A percentile compares a stretch with the other conserved stretches of the same genome.
These are phyloP conservation scores for Toxotes jaculatrix DNA, from an alignment of 2,113 vertebrate genomes.

Conservation along the genomic window DNA sequence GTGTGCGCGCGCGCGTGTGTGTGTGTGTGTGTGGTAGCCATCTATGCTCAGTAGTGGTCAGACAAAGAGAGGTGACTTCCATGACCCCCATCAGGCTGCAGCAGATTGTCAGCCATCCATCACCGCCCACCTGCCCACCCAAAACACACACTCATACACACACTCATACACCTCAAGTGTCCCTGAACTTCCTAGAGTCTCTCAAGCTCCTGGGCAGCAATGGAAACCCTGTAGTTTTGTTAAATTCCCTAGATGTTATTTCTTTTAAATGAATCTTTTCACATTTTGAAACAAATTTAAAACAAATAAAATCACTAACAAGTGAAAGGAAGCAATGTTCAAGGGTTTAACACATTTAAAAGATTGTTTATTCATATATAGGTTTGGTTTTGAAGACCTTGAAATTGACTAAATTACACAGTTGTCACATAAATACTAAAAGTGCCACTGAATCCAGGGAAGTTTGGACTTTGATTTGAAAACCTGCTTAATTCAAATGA, in stretches of 20 bases:
- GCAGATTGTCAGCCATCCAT: slow-evolving; percentile 78
- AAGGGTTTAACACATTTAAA: too few species aligned
- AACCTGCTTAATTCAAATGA: too few species aligned
- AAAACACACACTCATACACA: slow-evolving; percentile 35
- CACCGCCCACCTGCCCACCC: slow-evolving; percentile 41
- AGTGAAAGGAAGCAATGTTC: too few species aligned
- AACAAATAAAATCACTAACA: background rate
- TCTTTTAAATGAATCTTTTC: background rate
- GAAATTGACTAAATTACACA: background rate
- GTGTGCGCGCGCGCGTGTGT: background rate
- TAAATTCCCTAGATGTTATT: background rate
- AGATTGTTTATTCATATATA: background rate
- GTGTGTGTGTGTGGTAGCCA: background rate
- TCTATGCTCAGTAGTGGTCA: slow-evolving; percentile 44
- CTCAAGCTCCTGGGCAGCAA: background rate
- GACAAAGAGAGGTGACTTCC: slow-evolving; percentile 60
- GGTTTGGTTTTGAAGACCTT: background rate
- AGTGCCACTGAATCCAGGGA: too few species aligned
- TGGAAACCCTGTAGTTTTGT: background rate
- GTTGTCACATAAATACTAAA: too few species aligned
- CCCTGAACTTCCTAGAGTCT: background rate
- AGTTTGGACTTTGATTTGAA: too few species aligned
- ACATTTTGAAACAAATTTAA: background rate
- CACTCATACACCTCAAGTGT: slow-evolving; percentile 14
- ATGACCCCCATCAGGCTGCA: slow-evolving; percentile 72